Conservation (phyloP, 2,888 invertebrate species). For the Cosmia pyralina region DNA sequence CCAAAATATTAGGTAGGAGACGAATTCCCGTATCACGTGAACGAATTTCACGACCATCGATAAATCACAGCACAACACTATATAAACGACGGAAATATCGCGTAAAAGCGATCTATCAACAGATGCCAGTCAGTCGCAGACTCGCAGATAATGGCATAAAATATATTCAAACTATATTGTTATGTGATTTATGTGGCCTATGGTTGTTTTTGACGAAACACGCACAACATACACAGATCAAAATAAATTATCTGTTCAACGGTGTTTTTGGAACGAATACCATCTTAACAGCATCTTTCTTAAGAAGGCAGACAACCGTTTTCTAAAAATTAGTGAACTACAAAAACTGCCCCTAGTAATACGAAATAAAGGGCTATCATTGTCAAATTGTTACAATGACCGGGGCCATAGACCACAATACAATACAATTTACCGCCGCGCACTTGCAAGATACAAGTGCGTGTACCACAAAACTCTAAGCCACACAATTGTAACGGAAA, state of each 20-base stretch:
- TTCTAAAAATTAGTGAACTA: too few species aligned
- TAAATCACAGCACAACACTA: conserved; percentile 57
- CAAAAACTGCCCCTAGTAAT: too few species aligned
- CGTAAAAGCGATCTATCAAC: conserved; percentile 58
- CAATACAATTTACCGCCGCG: too few species aligned
- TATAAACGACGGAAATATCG: conserved; percentile 66
- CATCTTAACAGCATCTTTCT: not conserved
- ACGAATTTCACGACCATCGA: conserved; percentile 39
- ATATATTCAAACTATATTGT: not conserved
- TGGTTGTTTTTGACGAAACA: not conserved
- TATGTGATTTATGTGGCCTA: too few species aligned
- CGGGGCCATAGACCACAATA: too few species aligned
- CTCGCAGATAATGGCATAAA: conserved; percentile 7
- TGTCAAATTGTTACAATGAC: too few species aligned
- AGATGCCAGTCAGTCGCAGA: conserved; percentile 31
- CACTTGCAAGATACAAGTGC: too few species aligned
- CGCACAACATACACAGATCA: not conserved
- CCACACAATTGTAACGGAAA: too few species aligned
- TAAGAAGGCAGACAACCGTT: not conserved
- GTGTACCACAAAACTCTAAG: too few species aligned
- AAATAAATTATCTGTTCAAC: not conserved
- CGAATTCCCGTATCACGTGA: not conserved
- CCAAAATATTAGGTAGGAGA: not conserved
- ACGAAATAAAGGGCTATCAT: too few species aligned
- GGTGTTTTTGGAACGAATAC: not conserved